A percentile compares a stretch with the other conserved stretches of the same genome.
These are phyloP conservation scores for Frankliniella fusca DNA, from an alignment of 2,888 invertebrate genomes.

Conservation along the genomic window DNA sequence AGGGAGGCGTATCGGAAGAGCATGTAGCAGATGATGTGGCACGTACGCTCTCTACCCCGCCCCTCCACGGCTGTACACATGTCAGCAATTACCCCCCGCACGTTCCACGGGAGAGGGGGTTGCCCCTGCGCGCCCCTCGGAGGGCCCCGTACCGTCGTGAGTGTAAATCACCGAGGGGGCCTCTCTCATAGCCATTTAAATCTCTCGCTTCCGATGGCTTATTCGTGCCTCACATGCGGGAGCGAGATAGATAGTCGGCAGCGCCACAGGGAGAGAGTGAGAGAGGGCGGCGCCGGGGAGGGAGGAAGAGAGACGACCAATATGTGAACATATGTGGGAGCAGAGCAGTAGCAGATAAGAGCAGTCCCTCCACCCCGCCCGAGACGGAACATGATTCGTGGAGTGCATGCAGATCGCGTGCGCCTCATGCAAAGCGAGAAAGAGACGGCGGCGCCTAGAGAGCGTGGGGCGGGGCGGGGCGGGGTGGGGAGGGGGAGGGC, in stretches of 20 bases:
- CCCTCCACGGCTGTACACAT: not conserved
- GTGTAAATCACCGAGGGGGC: slow-evolving; percentile 8
- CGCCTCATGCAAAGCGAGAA: not conserved
- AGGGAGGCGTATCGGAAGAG: not conserved
- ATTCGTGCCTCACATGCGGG: not conserved
- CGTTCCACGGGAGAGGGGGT: too few species aligned
- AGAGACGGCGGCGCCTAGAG: not conserved
- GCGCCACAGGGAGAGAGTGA: not conserved
- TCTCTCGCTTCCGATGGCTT: slow-evolving; percentile 24
- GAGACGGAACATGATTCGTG: slow-evolving; percentile 8
- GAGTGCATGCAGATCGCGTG: slow-evolving; percentile 4
- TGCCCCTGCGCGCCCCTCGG: too few species aligned
- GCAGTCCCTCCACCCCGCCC: not conserved
- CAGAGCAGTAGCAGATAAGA: slow-evolving; percentile 1
- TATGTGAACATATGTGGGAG: not conserved
- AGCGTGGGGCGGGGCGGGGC: not conserved
- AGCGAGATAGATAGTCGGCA: not conserved
- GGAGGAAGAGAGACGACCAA: not conserved
- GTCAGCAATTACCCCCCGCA: not conserved
- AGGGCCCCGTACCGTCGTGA: not conserved
- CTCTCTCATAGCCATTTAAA: slow-evolving; percentile 6
- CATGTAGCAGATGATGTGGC: not conserved
- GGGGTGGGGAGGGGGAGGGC: not conserved
- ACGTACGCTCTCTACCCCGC: not conserved
- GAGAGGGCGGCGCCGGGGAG: not conserved